These are phyloP conservation scores for Hypotaenidia philippensis DNA, from an alignment of 2,797 vertebrate genomes.

Conservation along the genomic window DNA sequence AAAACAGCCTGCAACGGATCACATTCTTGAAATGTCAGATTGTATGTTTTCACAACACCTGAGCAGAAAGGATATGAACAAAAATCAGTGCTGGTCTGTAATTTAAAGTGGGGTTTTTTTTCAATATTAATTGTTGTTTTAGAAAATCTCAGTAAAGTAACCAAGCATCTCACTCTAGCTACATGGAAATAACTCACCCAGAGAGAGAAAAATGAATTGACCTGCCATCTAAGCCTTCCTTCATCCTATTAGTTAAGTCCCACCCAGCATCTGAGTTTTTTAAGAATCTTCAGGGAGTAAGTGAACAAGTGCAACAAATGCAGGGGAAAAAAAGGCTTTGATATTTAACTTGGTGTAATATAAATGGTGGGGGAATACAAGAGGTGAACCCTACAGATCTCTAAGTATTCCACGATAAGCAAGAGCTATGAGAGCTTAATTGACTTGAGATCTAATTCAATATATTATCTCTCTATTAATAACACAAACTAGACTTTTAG, in stretches of 20 bases:
- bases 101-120: neutral
- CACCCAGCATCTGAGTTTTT: neutral
- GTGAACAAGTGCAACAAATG: neutral
- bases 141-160: neutral
- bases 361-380: neutral
- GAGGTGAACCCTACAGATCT: no score
- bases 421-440: neutral
- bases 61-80: constrained; percentile 26
- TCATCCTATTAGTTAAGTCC: neutral
- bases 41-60: constrained; percentile 95
- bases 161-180: neutral
- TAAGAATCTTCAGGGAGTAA: neutral
- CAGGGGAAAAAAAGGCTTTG: neutral
- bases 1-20: constrained; percentile 91
- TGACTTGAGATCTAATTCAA: neutral
- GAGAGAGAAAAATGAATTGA: neutral
- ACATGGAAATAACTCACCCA: no score
- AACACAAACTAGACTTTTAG: neutral
- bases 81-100: neutral
- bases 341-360: neutral
- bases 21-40: constrained; percentile 89
- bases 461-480: neutral
- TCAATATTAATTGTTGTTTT: neutral
- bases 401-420: neutral
- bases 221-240: neutral